Conservation (phyloP, 2,797 vertebrate genomes). For the Manis javanica region DNA sequence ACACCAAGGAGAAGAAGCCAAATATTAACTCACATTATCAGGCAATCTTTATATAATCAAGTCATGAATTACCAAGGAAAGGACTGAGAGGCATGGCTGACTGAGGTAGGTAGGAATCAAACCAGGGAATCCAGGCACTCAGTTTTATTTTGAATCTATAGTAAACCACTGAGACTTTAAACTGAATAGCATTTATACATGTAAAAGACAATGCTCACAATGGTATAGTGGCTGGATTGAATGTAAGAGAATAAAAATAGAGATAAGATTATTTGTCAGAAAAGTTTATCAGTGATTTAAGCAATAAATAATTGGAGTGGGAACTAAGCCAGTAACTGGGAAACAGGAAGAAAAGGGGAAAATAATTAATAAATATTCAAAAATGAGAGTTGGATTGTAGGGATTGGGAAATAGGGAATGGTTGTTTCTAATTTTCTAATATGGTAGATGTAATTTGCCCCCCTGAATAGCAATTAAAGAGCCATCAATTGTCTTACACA, state of each 20-base stretch:
- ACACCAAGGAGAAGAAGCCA: not conserved
- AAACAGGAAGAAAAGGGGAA: not conserved
- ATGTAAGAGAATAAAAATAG: not conserved
- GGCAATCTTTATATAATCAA: not conserved
- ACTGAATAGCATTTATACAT: not conserved
- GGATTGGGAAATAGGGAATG: not conserved
- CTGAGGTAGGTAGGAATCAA: not conserved
- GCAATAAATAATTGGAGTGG: not conserved
- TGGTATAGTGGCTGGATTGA: not conserved
- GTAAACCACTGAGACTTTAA: not conserved
- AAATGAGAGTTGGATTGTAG: not conserved
- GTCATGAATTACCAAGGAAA: not conserved
- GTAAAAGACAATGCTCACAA: not conserved
- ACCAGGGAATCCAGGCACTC: not conserved
- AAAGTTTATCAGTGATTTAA: not conserved
- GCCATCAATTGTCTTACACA: not conserved
- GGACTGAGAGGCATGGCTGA: not conserved
- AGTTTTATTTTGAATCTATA: not conserved
- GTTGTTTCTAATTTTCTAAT: not conserved
- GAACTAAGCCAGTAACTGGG: not conserved
- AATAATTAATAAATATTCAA: not conserved
- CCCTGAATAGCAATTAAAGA: not conserved
- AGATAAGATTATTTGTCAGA: not conserved
- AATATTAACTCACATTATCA: not conserved
- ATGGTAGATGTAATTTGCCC: not conserved